Conservation (phyloP, 1,140 invertebrate genomes). For the Drosophila seguyi region DNA sequence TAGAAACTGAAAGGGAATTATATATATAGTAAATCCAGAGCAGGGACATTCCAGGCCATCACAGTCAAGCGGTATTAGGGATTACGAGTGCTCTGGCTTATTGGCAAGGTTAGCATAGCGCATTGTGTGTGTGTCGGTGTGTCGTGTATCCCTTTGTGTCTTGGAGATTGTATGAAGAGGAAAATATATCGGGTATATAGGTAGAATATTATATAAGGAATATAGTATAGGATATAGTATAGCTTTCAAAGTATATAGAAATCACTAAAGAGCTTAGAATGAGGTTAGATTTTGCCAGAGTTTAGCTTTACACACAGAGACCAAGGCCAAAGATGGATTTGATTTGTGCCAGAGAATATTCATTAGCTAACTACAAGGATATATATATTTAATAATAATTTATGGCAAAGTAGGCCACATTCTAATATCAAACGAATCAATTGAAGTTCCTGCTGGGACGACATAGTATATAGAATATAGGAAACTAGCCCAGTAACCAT, state of each 20-base stretch:
- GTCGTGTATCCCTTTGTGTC: not conserved
- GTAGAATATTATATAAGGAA: not conserved
- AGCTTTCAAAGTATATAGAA: not conserved
- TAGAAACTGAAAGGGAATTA: no score
- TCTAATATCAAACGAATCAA: not conserved
- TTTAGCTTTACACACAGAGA: not conserved
- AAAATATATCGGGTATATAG: no score
- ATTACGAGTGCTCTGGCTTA: conserved; percentile 17
- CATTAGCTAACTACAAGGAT: not conserved
- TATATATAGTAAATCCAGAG: not conserved
- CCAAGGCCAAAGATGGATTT: not conserved
- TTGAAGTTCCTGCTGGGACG: not conserved
- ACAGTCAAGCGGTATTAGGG: conserved; percentile 23
- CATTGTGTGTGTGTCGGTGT: conserved; percentile 1
- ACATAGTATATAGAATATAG: not conserved
- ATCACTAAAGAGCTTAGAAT: not conserved
- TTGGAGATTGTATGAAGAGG: not conserved
- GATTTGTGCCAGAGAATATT: not conserved
- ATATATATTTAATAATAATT: not conserved
- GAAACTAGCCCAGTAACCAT: not conserved
- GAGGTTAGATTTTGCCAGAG: not conserved
- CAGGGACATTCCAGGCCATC: not conserved
- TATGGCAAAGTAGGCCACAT: no score
- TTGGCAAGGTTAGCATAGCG: conserved; percentile 28
- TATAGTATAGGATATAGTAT: not conserved